Evolutionary conservation across 2,113 vertebrate species (phyloP).

Genomic region (Buteo buteo): DNA sequence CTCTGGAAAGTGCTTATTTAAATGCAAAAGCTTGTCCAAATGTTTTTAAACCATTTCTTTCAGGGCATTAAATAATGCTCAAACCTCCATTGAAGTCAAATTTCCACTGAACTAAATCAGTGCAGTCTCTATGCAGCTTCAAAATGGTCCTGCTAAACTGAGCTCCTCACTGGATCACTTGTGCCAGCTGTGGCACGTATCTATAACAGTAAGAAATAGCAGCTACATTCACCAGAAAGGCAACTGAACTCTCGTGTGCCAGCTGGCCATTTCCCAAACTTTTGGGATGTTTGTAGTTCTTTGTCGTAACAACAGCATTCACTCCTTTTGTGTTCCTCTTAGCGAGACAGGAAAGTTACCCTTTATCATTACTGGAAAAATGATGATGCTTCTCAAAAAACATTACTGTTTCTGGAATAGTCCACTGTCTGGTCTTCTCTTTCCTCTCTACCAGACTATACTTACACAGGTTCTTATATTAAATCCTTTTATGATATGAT

Average conservation of each 20-base stretch:
- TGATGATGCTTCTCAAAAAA: neutral
- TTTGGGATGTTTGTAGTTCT: neutral
- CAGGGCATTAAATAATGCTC: neutral
- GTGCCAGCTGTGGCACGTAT: neutral
- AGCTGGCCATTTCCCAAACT: neutral
- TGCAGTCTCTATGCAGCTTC: neutral
- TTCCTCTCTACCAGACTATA: neutral
- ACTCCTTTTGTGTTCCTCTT: neutral
- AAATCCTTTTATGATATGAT: neutral
- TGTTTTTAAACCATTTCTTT: neutral
- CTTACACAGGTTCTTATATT: neutral
- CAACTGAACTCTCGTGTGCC: accelerated
- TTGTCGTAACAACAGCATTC: neutral
- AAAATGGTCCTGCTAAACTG: neutral
- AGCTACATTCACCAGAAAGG: neutral
- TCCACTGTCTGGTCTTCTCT: neutral
- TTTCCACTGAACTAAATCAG: neutral
- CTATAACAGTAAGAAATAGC: neutral
- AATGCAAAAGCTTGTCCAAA: neutral
- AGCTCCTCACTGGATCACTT: neutral
- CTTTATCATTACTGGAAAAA: neutral
- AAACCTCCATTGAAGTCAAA: neutral
- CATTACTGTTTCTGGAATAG: neutral
- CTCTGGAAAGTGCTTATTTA: neutral
- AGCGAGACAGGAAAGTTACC: neutral